Conservation (phyloP, 1,140 invertebrate species). For the Danaus melanippus region DNA sequence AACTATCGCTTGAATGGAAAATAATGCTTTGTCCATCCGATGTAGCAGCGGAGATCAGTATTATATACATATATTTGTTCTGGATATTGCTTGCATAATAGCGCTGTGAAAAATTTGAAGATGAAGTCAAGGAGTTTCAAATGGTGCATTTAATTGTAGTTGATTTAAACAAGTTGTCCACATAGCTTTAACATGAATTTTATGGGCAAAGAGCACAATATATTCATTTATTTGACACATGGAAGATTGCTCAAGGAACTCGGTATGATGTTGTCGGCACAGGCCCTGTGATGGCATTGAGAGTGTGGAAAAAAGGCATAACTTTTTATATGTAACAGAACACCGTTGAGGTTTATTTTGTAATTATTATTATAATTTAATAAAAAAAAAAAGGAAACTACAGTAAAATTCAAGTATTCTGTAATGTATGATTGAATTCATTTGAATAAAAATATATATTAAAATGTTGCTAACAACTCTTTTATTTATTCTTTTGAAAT, state of each 20-base stretch:
- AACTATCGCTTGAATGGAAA: slow-evolving; percentile 16
- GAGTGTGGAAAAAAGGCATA: slow-evolving; percentile 45
- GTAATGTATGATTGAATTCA: slow-evolving; percentile 68
- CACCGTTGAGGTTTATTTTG: slow-evolving; percentile 64
- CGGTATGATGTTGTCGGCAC: slow-evolving; percentile 24
- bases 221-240: slow-evolving; percentile 41
- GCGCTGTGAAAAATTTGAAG: slow-evolving; percentile 28
- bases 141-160: slow-evolving; percentile 70
- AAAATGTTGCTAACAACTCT: slow-evolving; percentile 68
- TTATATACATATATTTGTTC: slow-evolving; percentile 35
- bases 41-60: slow-evolving; percentile 18
- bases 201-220: slow-evolving; percentile 60
- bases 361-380: slow-evolving; percentile 68
- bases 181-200: slow-evolving; percentile 61
- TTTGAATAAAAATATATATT: slow-evolving; percentile 72
- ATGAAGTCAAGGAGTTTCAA: slow-evolving; percentile 33
- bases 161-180: slow-evolving; percentile 62
- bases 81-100: slow-evolving; percentile 58
- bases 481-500: slow-evolving; percentile 26
- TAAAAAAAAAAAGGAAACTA: slow-evolving; percentile 36
- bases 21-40: too few species aligned
- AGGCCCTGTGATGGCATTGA: slow-evolving; percentile 50
- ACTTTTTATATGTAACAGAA: slow-evolving; percentile 59
- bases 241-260: slow-evolving; percentile 54
- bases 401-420: slow-evolving; percentile 66